Evolutionary conservation across 1,140 invertebrate genomes (phyloP).

Genomic region (Delia radicum): DNA sequence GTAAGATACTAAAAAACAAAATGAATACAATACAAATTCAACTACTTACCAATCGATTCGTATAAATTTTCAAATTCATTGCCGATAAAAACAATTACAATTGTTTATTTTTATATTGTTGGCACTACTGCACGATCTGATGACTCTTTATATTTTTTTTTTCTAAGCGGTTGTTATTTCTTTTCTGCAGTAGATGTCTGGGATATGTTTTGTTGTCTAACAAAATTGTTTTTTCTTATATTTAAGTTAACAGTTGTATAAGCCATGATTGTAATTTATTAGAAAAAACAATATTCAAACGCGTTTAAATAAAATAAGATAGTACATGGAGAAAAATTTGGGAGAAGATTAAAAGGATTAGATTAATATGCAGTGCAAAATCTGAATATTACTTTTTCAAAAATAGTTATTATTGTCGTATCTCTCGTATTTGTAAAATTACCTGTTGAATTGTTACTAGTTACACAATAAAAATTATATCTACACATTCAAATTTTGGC

Average conservation of each 20-base stretch:
- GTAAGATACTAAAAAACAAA: background rate
- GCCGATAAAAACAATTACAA: background rate
- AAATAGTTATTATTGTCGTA: too few species aligned
- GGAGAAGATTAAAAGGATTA: too few species aligned
- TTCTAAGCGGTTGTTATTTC: background rate
- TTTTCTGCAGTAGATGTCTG: background rate
- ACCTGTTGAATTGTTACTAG: too few species aligned
- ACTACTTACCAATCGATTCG: background rate
- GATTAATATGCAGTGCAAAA: too few species aligned
- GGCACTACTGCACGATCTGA: background rate
- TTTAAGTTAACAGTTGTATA: background rate
- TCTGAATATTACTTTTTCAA: too few species aligned
- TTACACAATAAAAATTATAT: too few species aligned
- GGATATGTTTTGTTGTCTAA: background rate
- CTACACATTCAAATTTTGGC: too few species aligned
- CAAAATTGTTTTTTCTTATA: background rate
- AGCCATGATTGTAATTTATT: slow-evolving; percentile 1
- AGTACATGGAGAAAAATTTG: background rate
- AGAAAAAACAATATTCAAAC: slow-evolving; percentile 2
- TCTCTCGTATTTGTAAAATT: too few species aligned
- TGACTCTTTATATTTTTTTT: background rate
- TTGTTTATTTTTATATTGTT: slow-evolving; percentile 2
- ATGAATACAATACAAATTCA: background rate
- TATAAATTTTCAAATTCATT: background rate
- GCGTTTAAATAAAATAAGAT: background rate